Evolutionary conservation across 1,140 invertebrate species (phyloP).

Genomic region (Drosophila suzukii): DNA sequence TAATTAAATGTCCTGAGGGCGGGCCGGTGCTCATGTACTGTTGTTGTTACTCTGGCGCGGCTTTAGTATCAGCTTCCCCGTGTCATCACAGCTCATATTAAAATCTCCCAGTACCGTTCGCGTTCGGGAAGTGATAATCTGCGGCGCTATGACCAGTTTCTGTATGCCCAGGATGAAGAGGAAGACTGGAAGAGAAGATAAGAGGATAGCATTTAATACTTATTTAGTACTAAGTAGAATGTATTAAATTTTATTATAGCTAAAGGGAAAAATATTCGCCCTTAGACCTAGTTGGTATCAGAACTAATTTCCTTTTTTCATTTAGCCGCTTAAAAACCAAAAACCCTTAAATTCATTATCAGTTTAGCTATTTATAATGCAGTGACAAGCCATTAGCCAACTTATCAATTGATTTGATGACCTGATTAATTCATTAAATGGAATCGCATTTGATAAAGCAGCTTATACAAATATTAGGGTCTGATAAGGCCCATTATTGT

Average conservation of each 20-base stretch:
- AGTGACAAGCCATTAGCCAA: neutral
- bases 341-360: neutral
- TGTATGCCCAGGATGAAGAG: slow-evolving; percentile 97
- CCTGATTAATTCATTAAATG: neutral
- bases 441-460: neutral
- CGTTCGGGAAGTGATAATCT: slow-evolving; percentile 96
- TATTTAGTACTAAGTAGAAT: neutral
- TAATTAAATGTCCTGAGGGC: slow-evolving; percentile 47
- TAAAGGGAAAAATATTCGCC: too few species aligned
- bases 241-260: neutral
- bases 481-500: neutral
- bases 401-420: neutral
- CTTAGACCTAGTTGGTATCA: neutral
- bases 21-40: slow-evolving; percentile 48
- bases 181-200: slow-evolving; percentile 87
- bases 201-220: neutral
- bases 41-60: slow-evolving; percentile 88
- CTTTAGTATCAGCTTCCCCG: slow-evolving; percentile 95
- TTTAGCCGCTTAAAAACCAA: neutral
- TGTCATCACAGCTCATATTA: slow-evolving; percentile 99
- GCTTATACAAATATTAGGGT: neutral
- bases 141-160: slow-evolving; percentile 97
- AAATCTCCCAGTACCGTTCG: slow-evolving; percentile 96
- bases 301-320: neutral
- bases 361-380: neutral